Evolutionary conservation across 1,140 invertebrate genomes (phyloP), one percentile per base, ranked within the genome.

Genomic region (Piezodorus guildinii): DNA sequence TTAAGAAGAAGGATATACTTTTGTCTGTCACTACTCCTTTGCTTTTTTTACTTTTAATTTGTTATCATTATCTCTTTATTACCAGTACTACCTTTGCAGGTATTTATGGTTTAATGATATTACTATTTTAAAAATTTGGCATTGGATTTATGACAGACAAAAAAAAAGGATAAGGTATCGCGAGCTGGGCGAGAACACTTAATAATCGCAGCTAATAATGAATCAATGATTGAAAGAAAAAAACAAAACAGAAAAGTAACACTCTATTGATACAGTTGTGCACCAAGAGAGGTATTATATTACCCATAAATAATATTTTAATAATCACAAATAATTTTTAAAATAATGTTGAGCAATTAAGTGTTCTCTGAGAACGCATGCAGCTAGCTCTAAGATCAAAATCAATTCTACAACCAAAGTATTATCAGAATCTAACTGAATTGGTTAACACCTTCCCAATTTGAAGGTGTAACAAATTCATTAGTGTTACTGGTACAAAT

Each of bases 191-290:
- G 52, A 56, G 23, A 23, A 25, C 52, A 56, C 23, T 56, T 56
- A 56, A 56, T 25, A 12, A 49, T 49, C n/a, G n/a, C n/a, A 49
- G 19, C n/a, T n/a, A 49, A 49, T 19, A 3, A 49, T 6, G 4
- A 19, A 49, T 19, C 6, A 49, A 49, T 9, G 10, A 49, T 19
- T 23, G 23, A 23, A 56, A 21, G n/a, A n/a, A n/a, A 23, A 56
- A 27, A 52, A 12, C 4, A 52, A 19, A 19, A 6, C 5, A 10
- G 12, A 56, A 23, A 56, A 56, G 3, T 23, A 27, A 23, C 52
- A 56, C 19, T 56, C 52, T 56, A 21, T 56, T 56, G 15, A 25
- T 56, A 56, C 52, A 56, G 5, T 23, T 23, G 23, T 56, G 52
- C 23, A 56, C 21, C 17, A 56, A 56, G 17, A 25, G 52, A 56